Percentiles rank a stretch among this genome's conserved stretches.
Evolutionary conservation across 2,888 invertebrate species (phyloP).

Genomic region (Rhogogaster chlorosoma): DNA sequence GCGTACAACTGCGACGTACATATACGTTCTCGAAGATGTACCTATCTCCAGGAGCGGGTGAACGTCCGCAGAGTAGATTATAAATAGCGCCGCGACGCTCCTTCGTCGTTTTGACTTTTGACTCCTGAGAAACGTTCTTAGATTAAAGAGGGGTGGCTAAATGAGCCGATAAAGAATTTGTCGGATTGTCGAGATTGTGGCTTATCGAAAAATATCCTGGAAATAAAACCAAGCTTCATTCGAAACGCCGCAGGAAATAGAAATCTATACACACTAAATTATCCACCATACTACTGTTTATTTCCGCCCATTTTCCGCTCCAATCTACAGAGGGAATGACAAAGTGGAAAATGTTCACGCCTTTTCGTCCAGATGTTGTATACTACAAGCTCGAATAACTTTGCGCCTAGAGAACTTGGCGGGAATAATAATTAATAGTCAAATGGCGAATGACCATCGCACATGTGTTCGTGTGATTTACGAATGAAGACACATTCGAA

Average conservation of each 20-base stretch:
- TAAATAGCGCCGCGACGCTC: slow-evolving; percentile 68
- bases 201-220: not conserved
- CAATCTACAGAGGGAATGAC: not conserved
- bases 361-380: not conserved
- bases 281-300: not conserved
- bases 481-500: not conserved
- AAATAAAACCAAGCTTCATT: not conserved
- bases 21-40: slow-evolving; percentile 12
- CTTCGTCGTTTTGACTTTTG: slow-evolving; percentile 44
- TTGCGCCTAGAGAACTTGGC: not conserved
- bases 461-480: not conserved
- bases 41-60: slow-evolving; percentile 63
- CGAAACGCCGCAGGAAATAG: not conserved
- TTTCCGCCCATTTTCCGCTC: slow-evolving; percentile 6
- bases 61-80: slow-evolving; percentile 68
- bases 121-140: not conserved
- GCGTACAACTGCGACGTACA: slow-evolving; percentile 39
- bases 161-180: not conserved
- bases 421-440: not conserved
- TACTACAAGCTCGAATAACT: not conserved
- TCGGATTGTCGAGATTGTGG: not conserved
- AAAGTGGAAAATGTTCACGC: slow-evolving; percentile 12
- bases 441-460: not conserved
- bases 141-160: not conserved
- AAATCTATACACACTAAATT: not conserved